Percentiles rank a stretch among this genome's conserved stretches.
phyloP scores from a whole-genome alignment of 2,888 invertebrate genomes.

The Dastarcus helophoroides region DNA sequence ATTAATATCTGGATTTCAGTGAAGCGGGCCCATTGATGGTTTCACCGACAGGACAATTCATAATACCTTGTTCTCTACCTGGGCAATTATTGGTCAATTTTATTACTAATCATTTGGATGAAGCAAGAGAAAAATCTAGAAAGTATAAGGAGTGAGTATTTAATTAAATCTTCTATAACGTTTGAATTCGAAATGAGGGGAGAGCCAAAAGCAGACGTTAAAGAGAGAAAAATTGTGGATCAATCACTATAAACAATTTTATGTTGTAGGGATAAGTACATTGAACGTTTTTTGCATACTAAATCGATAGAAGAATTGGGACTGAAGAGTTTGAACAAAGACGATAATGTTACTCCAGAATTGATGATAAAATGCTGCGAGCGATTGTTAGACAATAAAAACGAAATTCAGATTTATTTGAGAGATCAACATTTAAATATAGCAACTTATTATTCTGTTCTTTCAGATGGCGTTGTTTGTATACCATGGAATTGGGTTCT shows the following conservation, averaged over 20 bases:
- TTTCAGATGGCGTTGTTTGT: slow-evolving; percentile 82
- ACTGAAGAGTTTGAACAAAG: slow-evolving; percentile 67
- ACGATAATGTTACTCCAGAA: slow-evolving; percentile 81
- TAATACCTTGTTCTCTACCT: slow-evolving; percentile 85
- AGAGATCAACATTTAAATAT: slow-evolving; percentile 63
- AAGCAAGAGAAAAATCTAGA: slow-evolving; percentile 59
- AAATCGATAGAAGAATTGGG: slow-evolving; percentile 56
- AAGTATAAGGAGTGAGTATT: slow-evolving; percentile 65
- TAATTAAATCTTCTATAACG: too few relatives aligned
- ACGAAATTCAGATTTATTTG: slow-evolving; percentile 40
- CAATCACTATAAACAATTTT: too few relatives aligned
- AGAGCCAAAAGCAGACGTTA: too few relatives aligned
- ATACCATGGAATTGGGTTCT: slow-evolving; percentile 94
- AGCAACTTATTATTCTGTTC: slow-evolving; percentile 83
- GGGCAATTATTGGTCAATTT: slow-evolving; percentile 76
- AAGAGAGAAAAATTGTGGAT: too few relatives aligned
- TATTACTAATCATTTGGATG: slow-evolving; percentile 62
- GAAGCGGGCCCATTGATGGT: slow-evolving; percentile 90
- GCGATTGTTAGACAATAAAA: slow-evolving; percentile 48
- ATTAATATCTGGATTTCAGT: slow-evolving; percentile 46
- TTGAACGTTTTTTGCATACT: slow-evolving; percentile 62
- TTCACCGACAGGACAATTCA: slow-evolving; percentile 87
- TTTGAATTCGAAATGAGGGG: too few relatives aligned
- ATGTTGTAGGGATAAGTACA: slow-evolving; percentile 65
- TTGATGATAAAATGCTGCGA: slow-evolving; percentile 81